Base-by-base conservation (phyloP, 2,888 invertebrate species). In the Hylaea fasciaria region DNA sequence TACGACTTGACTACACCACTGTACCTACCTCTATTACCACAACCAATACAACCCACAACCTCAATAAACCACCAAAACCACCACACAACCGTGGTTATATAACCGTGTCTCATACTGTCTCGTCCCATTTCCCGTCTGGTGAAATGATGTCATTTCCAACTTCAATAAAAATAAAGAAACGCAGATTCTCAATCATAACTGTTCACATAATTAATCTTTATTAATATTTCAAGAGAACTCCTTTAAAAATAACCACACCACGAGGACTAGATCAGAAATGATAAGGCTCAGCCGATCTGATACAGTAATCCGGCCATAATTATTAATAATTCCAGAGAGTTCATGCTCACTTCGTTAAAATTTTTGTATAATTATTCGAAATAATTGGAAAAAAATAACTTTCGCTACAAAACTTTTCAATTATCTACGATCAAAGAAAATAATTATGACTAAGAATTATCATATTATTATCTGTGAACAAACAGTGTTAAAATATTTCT, bases 321-420 rank as follows among this genome's bases (percentile, higher is more conserved):
- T 74, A 75, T 77, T 75, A 74, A 76, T 78, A 72, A 72, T 71
- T 67, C 16, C 28, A 54, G 29, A 12, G 8, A 64, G 64, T 71
- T 71, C 67, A 68, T 69, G 68, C 54, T 17, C 56, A 70, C 65
- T 76, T 80, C 78, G 76, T 82, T 81, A 81, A 82, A 66, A 80
- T 66, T 73, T 68, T 78, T 77, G 39, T 35, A 47, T 61, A 64
- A 65, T 69, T 66, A 68, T 41, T 17, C 14, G 32, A 52, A 55
- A 48, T 53, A 58, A 32, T 32, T 32, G 32, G 14, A 40, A 28
- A 49, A 43, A 56, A 49, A 41, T 11, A 49, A 61, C 55, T 60
- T 57, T 64, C 61, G 59, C 59, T 55, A 55, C 51, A 53, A 56
- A 58, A 28, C 29, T 35, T 29, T 45, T 35, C 49, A 50, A 13